phyloP scores from a whole-genome alignment of 1,140 invertebrate species.

The Cyclina sinensis region DNA sequence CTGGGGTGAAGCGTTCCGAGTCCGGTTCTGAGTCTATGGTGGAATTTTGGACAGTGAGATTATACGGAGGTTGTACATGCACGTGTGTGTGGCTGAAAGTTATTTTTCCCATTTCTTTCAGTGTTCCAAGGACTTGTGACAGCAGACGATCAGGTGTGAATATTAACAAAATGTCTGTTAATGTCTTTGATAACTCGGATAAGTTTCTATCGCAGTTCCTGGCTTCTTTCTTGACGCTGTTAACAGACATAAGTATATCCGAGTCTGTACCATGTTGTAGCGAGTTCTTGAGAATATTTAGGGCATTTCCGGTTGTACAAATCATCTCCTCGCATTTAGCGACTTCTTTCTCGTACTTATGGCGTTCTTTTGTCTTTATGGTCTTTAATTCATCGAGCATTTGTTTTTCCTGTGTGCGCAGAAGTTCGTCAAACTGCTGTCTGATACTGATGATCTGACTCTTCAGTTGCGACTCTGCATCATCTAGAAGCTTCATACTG shows the following conservation, averaged over 20 bases:
- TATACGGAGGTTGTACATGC: slow-evolving; percentile 69
- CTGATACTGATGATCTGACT: slow-evolving; percentile 70
- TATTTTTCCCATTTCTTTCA: slow-evolving; percentile 70
- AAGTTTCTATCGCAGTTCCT: slow-evolving; percentile 65
- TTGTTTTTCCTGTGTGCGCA: slow-evolving; percentile 68
- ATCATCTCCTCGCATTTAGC: slow-evolving; percentile 70
- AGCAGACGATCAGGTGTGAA: slow-evolving; percentile 67
- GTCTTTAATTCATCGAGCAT: slow-evolving; percentile 68
- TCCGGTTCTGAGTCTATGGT: slow-evolving; percentile 48
- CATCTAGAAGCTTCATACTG: slow-evolving; percentile 66
- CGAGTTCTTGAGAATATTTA: slow-evolving; percentile 68
- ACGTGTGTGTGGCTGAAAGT: slow-evolving; percentile 62
- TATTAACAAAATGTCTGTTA: slow-evolving; percentile 67
- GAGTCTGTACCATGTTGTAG: slow-evolving; percentile 70
- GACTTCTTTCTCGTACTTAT: slow-evolving; percentile 68
- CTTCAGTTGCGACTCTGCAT: slow-evolving; percentile 67
- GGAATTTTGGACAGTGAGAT: slow-evolving; percentile 47
- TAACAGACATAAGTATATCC: slow-evolving; percentile 69
- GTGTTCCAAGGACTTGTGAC: slow-evolving; percentile 48
- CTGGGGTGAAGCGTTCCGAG: slow-evolving; percentile 13
- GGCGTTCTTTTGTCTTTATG: slow-evolving; percentile 59
- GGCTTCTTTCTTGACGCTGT: slow-evolving; percentile 70
- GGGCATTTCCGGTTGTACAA: slow-evolving; percentile 68
- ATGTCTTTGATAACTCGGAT: slow-evolving; percentile 50
- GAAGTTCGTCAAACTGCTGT: slow-evolving; percentile 67